phyloP scores from a whole-genome alignment of 2,113 vertebrate species.

The Aix galericulata region DNA sequence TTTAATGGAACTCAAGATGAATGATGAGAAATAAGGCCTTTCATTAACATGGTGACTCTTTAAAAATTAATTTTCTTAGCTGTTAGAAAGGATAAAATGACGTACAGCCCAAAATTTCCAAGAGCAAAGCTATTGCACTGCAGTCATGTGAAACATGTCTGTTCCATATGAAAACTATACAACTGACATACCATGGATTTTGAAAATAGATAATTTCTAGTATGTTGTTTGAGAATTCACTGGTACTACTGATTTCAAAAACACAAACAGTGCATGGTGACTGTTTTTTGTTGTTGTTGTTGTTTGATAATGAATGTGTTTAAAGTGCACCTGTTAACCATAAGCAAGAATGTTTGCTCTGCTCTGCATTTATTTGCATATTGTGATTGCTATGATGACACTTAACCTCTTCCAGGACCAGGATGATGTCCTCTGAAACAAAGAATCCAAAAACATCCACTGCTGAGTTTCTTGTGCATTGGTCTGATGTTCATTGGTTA shows the following conservation, averaged over 20 bases:
- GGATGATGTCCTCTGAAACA: not conserved
- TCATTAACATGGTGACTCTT: not conserved
- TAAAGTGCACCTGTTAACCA: not conserved
- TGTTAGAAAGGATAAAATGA: not conserved
- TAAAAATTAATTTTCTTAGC: not conserved
- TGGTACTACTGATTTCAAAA: not conserved
- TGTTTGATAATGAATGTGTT: not conserved
- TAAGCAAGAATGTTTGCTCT: not conserved
- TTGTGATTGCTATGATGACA: not conserved
- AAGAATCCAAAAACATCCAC: not conserved
- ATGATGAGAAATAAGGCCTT: not conserved
- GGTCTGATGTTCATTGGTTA: not conserved
- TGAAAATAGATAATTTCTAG: not conserved
- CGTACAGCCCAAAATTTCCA: not conserved
- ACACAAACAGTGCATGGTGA: not conserved
- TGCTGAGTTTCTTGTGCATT: not conserved
- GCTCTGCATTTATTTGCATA: not conserved
- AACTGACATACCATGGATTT: not conserved
- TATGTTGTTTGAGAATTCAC: not conserved
- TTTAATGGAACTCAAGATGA: not conserved
- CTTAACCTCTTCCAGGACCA: not conserved
- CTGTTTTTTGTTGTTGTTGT: not conserved
- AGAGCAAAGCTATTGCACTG: not conserved
- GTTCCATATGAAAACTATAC: not conserved
- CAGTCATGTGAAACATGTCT: not conserved